A percentile compares a stretch with the other conserved stretches of the same genome.
These are phyloP conservation scores for Apteryx owenii DNA, from an alignment of 2,113 vertebrate species.

Conservation along the genomic window DNA sequence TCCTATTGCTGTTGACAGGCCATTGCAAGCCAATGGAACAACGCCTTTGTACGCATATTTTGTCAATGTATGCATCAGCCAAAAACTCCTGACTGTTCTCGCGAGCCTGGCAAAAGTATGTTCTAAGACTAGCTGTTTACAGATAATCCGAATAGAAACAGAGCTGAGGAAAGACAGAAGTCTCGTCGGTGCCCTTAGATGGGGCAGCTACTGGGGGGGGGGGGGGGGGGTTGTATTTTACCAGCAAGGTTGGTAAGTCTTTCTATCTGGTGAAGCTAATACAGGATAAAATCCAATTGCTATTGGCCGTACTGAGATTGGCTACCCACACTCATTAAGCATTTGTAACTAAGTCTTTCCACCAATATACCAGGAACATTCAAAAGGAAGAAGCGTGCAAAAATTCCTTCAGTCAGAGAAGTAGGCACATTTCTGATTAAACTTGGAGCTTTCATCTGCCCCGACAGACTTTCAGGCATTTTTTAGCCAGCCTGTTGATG, in stretches of 20 bases:
- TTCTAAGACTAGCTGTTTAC: neutral
- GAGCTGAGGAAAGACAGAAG: neutral
- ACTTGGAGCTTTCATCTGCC: neutral
- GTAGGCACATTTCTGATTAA: neutral
- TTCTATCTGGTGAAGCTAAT: neutral
- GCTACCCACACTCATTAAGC: accelerated
- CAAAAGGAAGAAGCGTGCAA: neutral
- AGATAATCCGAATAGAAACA: neutral
- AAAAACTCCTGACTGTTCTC: neutral
- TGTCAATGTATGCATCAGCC: neutral
- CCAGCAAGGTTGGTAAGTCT: neutral
- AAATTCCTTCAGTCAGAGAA: neutral
- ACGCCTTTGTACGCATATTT: neutral
- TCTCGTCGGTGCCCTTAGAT: too few species aligned
- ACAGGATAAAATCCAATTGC: neutral
- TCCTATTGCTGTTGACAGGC: neutral
- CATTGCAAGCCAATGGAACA: neutral
- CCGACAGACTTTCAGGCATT: neutral
- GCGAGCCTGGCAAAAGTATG: neutral
- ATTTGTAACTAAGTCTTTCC: neutral
- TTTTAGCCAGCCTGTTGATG: neutral
- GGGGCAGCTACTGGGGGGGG: too few species aligned
- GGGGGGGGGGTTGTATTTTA: neutral
- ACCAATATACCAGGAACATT: accelerated
- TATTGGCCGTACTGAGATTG: neutral